Percentiles rank a stretch among this genome's conserved stretches.
These are phyloP conservation scores for Pogonomyrmex barbatus DNA, from an alignment of 1,140 invertebrate species.

Conservation along the genomic window DNA sequence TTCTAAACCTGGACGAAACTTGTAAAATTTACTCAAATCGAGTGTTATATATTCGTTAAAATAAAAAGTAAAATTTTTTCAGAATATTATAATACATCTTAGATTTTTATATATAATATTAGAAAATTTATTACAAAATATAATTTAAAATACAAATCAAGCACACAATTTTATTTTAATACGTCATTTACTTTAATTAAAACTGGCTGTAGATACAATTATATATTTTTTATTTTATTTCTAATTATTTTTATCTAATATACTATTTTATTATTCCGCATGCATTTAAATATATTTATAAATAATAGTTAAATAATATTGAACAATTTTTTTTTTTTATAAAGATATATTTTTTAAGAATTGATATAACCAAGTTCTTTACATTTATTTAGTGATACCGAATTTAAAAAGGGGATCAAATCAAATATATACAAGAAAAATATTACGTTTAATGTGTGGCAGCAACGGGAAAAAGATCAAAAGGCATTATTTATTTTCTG, in stretches of 20 bases:
- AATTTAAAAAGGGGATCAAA: conserved; percentile 15
- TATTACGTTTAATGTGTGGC: neutral
- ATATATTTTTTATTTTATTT: conserved; percentile 3
- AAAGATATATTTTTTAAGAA: neutral
- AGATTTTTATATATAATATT: neutral
- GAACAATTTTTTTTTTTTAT: neutral
- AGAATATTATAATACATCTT: neutral
- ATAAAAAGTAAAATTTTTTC: neutral
- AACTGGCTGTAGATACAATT: neutral
- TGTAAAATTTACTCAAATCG: neutral
- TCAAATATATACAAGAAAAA: conserved; percentile 32
- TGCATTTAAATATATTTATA: neutral
- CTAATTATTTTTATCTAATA: neutral
- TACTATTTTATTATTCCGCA: neutral
- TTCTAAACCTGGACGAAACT: neutral
- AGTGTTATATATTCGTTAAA: neutral
- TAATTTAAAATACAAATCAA: neutral
- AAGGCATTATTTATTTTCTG: conserved; percentile 39
- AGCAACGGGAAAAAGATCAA: conserved; percentile 17
- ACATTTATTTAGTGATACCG: neutral
- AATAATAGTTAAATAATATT: neutral
- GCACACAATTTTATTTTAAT: neutral
- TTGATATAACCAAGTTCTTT: too few species aligned
- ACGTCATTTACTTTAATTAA: conserved; percentile 10
- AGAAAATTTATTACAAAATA: neutral